These are phyloP conservation scores for Leptinotarsa lineolata DNA, from an alignment of 1,140 invertebrate species.

Conservation along the genomic window DNA sequence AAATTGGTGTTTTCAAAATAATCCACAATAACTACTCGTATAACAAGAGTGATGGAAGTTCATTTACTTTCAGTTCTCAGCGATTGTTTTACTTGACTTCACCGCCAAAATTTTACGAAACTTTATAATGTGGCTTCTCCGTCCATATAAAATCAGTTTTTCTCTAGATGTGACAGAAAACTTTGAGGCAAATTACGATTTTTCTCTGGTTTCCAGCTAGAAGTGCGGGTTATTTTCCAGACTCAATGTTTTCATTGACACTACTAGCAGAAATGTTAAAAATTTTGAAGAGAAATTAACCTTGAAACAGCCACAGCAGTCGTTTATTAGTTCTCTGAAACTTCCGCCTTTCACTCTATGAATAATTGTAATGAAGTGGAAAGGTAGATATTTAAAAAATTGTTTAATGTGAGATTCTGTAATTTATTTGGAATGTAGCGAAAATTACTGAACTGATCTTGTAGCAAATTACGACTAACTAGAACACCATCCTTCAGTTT, in stretches of 20 bases:
- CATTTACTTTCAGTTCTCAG: no score
- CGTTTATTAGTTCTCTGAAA: constrained; percentile 11
- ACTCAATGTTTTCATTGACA: constrained; percentile 38
- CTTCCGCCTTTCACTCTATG: constrained; percentile 16
- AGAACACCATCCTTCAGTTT: constrained; percentile 48
- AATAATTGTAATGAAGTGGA: background rate
- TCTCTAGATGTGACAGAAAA: no score
- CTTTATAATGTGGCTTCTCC: no score
- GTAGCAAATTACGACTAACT: constrained; percentile 32
- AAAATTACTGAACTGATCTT: constrained; percentile 37
- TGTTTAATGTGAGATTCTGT: constrained; percentile 51
- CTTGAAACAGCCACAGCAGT: constrained; percentile 48
- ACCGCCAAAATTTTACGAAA: no score
- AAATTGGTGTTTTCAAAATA: no score
- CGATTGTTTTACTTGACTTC: no score
- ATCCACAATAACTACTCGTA: no score
- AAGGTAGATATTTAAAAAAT: constrained; percentile 33
- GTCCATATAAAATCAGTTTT: no score
- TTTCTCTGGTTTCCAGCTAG: no score
- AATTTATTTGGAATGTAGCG: constrained; percentile 47
- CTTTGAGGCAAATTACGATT: no score
- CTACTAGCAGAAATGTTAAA: constrained; percentile 23
- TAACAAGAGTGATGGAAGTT: no score
- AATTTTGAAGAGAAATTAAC: constrained; percentile 36
- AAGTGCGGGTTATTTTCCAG: no score